These are phyloP conservation scores for Armadillidium nasatum DNA, from an alignment of 1,140 invertebrate species.

Conservation along the genomic window DNA sequence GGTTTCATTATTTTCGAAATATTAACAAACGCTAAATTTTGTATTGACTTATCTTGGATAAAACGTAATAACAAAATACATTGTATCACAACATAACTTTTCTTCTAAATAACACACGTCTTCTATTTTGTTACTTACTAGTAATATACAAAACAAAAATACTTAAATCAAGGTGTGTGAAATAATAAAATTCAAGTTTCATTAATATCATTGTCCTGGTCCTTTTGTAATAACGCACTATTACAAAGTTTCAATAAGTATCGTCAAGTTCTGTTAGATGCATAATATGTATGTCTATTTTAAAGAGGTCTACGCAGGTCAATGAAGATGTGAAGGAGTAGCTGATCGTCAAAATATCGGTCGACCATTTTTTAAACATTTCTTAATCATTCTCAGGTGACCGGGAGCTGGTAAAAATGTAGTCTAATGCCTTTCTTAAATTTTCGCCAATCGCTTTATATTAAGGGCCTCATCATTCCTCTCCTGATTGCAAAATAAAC, in stretches of 20 bases:
- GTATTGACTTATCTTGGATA: not conserved
- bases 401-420: too few relatives aligned
- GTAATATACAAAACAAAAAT: not conserved
- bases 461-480: not conserved
- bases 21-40: not conserved
- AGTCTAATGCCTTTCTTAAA: not conserved
- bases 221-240: too few relatives aligned
- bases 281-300: not conserved
- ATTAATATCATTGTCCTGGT: too few relatives aligned
- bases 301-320: not conserved
- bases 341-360: not conserved
- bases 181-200: too few relatives aligned
- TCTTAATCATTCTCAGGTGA: not conserved
- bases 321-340: not conserved
- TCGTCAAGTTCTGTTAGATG: not conserved
- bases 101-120: not conserved
- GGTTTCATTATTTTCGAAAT: not conserved
- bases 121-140: not conserved
- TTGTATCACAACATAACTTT: not conserved
- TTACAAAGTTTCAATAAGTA: not conserved
- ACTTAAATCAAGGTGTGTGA: too few relatives aligned
- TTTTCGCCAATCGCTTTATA: not conserved
- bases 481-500: constrained; percentile 8
- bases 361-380: not conserved
- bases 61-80: not conserved